These are phyloP conservation scores for Enteromius mattozi DNA, from an alignment of 2,797 vertebrate species.

Conservation along the genomic window DNA sequence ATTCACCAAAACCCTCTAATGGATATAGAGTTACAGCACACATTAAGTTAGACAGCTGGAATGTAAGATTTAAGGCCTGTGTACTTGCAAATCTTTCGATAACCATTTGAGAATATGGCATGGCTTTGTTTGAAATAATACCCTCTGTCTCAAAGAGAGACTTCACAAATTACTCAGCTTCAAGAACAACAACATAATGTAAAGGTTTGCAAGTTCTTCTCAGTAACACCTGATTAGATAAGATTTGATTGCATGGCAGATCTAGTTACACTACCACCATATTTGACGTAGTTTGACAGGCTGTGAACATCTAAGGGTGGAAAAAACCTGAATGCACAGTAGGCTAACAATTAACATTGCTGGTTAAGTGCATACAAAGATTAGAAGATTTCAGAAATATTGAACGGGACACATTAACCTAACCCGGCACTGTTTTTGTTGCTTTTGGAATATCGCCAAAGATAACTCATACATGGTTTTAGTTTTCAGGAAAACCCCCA, in stretches of 20 bases:
- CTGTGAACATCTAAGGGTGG: no score
- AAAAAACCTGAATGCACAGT: background rate
- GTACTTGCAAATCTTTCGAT: slow-evolving; percentile 1
- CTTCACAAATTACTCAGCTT: background rate
- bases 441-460: background rate
- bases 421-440: background rate
- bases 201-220: background rate
- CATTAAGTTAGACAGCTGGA: background rate
- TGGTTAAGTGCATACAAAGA: background rate
- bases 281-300: background rate
- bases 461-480: slow-evolving; percentile 16
- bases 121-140: slow-evolving; percentile 1
- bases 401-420: background rate
- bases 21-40: slow-evolving; percentile 28
- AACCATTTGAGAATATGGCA: background rate
- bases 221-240: slow-evolving; percentile 7
- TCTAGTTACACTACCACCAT: background rate
- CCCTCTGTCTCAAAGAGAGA: background rate
- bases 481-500: background rate
- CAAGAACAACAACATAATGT: background rate
- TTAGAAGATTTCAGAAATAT: background rate
- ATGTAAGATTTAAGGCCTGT: slow-evolving; percentile 12
- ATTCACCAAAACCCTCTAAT: slow-evolving; percentile 9
- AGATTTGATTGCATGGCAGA: background rate
- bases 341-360: background rate